These are phyloP conservation scores for Stenolophus ochropezus DNA, from an alignment of 2,888 invertebrate genomes.

Conservation along the genomic window DNA sequence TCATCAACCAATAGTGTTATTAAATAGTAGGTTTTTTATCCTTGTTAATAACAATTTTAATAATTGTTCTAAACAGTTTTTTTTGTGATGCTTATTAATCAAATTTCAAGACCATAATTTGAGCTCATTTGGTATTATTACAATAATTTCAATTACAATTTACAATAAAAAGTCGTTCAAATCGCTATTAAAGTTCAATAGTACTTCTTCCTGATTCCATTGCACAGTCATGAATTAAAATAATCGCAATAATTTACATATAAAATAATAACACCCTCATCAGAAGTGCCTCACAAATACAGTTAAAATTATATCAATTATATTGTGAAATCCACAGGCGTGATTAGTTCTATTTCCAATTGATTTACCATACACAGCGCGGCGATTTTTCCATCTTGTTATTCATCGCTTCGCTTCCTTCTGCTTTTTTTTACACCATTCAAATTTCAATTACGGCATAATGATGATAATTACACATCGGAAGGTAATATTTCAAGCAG, in stretches of 20 bases:
- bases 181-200: background rate
- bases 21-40: too few relatives aligned
- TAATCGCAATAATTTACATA: slow-evolving; percentile 37
- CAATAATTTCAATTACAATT: too few relatives aligned
- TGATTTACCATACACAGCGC: slow-evolving; percentile 20
- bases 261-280: slow-evolving; percentile 24
- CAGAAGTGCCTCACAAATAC: slow-evolving; percentile 15
- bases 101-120: too few relatives aligned
- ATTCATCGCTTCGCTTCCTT: slow-evolving; percentile 26
- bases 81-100: too few relatives aligned
- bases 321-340: slow-evolving; percentile 18
- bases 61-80: too few relatives aligned
- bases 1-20: too few relatives aligned
- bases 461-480: slow-evolving; percentile 31
- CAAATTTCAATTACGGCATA: slow-evolving; percentile 37
- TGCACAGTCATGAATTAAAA: slow-evolving; percentile 1
- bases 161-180: background rate
- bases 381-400: slow-evolving; percentile 15
- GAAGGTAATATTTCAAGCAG: slow-evolving; percentile 5
- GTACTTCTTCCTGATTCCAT: slow-evolving; percentile 6
- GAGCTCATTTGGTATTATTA: too few relatives aligned
- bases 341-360: slow-evolving; percentile 29
- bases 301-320: slow-evolving; percentile 39
- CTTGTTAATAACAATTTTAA: too few relatives aligned
- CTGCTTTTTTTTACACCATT: slow-evolving; percentile 16